A percentile compares a stretch with the other conserved stretches of the same genome.
These are phyloP conservation scores for Nothocercus julius DNA, from an alignment of 2,113 vertebrate species.

Conservation along the genomic window DNA sequence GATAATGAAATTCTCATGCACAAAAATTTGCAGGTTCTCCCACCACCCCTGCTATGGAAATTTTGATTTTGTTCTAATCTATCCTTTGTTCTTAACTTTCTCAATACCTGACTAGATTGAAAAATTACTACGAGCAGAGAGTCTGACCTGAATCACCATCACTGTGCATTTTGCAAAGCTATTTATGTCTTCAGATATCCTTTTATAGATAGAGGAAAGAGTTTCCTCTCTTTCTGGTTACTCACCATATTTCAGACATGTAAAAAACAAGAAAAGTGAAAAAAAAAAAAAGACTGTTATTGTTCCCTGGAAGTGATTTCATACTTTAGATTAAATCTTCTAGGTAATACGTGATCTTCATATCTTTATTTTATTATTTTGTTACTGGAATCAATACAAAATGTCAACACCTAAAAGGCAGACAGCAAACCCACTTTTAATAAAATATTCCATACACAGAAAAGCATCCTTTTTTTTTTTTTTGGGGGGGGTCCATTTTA, in stretches of 20 bases:
- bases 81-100: background rate
- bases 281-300: background rate
- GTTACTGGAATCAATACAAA: background rate
- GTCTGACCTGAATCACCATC: background rate
- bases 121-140: background rate
- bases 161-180: background rate
- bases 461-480: background rate
- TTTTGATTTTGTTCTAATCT: background rate
- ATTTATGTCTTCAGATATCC: background rate
- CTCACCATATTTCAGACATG: background rate
- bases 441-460: background rate
- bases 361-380: background rate
- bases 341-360: background rate
- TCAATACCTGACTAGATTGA: background rate
- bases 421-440: background rate
- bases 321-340: background rate
- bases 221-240: background rate
- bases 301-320: background rate
- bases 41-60: background rate
- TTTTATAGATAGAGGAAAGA: background rate
- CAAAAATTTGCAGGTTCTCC: background rate
- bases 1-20: conserved; percentile 4
- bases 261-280: background rate
- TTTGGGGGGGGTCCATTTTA: too few relatives aligned
- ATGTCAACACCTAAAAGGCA: background rate